These are phyloP conservation scores for Drosophila rellima DNA, from an alignment of 2,888 invertebrate species.

Conservation along the genomic window DNA sequence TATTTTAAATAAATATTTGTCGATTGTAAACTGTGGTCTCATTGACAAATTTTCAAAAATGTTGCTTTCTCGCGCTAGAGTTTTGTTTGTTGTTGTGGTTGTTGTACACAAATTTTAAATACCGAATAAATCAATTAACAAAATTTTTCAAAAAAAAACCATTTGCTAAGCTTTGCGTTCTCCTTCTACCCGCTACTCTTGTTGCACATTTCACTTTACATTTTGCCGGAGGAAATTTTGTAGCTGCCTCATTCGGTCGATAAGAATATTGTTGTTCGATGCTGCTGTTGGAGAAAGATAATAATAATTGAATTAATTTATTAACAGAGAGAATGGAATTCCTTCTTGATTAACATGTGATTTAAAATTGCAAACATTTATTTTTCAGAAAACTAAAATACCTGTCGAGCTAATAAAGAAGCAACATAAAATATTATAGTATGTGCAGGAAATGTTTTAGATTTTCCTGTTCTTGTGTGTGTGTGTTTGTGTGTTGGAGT, in stretches of 20 bases:
- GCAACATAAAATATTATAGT: conserved; percentile 33
- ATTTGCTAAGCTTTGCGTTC: conserved; percentile 58
- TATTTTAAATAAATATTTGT: conserved; percentile 38
- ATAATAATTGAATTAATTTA: conserved; percentile 4
- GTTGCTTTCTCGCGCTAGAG: conserved; percentile 68
- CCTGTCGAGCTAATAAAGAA: conserved; percentile 43
- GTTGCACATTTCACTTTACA: conserved; percentile 65
- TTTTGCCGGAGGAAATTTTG: conserved; percentile 35
- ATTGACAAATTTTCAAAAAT: conserved; percentile 31
- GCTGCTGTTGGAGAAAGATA: conserved; percentile 50
- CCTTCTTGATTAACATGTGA: conserved; percentile 3
- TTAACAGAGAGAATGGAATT: not conserved
- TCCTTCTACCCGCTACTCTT: conserved; percentile 38
- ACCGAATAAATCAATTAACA: conserved; percentile 74
- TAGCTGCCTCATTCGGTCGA: conserved; percentile 23
- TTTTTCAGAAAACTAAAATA: conserved; percentile 42
- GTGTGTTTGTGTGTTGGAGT: conserved; percentile 23
- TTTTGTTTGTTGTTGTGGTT: conserved; percentile 50
- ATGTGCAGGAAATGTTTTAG: conserved; percentile 32
- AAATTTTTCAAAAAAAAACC: conserved; percentile 71
- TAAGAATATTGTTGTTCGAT: conserved; percentile 25
- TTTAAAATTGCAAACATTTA: conserved; percentile 52
- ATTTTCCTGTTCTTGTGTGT: conserved; percentile 11
- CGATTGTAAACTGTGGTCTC: conserved; percentile 19
- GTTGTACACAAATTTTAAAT: conserved; percentile 62